A percentile compares a stretch with the other conserved stretches of the same genome.
Evolutionary conservation across 2,888 invertebrate genomes (phyloP).

Genomic region (Syrista parreyssii): DNA sequence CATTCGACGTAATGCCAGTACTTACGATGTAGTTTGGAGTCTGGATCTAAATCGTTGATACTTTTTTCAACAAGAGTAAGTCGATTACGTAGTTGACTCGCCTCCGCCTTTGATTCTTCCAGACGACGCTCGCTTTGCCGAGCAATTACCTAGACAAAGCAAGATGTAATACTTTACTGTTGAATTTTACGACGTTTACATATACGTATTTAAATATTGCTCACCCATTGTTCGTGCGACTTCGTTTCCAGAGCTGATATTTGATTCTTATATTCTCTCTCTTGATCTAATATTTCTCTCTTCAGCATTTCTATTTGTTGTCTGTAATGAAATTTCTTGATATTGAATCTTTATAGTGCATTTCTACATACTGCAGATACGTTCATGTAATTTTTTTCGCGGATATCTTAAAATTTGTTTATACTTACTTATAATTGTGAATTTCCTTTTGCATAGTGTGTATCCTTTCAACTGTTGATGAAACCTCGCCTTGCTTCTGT

Average conservation of each 20-base stretch:
- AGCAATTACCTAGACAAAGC: slow-evolving; percentile 72
- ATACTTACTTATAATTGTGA: slow-evolving; percentile 79
- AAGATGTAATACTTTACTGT: slow-evolving; percentile 13
- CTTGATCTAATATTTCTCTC: slow-evolving; percentile 88
- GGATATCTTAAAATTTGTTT: background rate
- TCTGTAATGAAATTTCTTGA: slow-evolving; percentile 58
- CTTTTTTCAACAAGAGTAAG: slow-evolving; percentile 70
- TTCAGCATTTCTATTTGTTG: slow-evolving; percentile 78
- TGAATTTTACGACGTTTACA: background rate
- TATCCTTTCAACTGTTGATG: slow-evolving; percentile 82
- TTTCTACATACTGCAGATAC: background rate
- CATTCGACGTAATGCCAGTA: slow-evolving; percentile 28
- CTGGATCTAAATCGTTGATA: slow-evolving; percentile 65
- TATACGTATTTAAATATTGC: slow-evolving; percentile 32
- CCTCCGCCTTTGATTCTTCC: slow-evolving; percentile 82
- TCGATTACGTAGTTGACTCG: slow-evolving; percentile 74
- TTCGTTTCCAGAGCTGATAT: slow-evolving; percentile 84
- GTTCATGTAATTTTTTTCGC: background rate
- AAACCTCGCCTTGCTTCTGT: slow-evolving; percentile 84
- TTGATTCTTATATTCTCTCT: slow-evolving; percentile 76
- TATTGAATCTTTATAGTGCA: slow-evolving; percentile 1
- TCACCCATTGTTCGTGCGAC: slow-evolving; percentile 85
- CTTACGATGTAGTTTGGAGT: slow-evolving; percentile 69
- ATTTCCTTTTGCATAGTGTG: slow-evolving; percentile 83
- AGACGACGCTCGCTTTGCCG: slow-evolving; percentile 84